Evolutionary conservation across 2,113 vertebrate species (phyloP).

Genomic region (Zapornia atra): DNA sequence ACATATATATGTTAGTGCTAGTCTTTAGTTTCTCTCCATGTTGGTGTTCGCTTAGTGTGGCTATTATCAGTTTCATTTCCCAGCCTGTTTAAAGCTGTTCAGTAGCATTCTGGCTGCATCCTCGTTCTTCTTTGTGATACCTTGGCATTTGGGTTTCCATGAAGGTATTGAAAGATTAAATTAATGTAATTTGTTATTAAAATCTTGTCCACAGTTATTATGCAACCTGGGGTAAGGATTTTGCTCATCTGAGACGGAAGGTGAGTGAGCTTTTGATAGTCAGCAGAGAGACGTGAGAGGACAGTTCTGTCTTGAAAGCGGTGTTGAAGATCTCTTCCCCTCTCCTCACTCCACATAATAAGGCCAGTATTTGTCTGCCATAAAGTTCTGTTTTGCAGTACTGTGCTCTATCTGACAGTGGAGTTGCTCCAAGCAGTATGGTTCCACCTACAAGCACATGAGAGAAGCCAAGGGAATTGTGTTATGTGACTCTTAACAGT

Average conservation of each 20-base stretch:
- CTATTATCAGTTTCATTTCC: neutral
- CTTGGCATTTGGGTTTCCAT: neutral
- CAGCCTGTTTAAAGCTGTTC: neutral
- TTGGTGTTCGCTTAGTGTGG: neutral
- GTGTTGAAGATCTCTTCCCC: neutral
- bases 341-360: neutral
- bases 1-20: neutral
- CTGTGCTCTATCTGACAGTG: neutral
- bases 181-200: neutral
- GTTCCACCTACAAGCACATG: neutral
- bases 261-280: fast-evolving
- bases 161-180: neutral
- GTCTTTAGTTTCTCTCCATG: neutral
- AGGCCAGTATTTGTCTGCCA: neutral
- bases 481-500: neutral
- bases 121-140: neutral
- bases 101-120: neutral
- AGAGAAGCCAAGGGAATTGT: neutral
- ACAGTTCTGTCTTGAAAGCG: neutral
- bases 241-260: neutral
- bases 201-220: neutral
- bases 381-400: neutral
- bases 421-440: neutral
- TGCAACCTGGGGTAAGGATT: neutral
- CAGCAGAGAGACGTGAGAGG: fast-evolving